Percentiles rank a stretch among this genome's conserved stretches.
Conservation (phyloP, 2,888 invertebrate species). For the Automeris io region DNA sequence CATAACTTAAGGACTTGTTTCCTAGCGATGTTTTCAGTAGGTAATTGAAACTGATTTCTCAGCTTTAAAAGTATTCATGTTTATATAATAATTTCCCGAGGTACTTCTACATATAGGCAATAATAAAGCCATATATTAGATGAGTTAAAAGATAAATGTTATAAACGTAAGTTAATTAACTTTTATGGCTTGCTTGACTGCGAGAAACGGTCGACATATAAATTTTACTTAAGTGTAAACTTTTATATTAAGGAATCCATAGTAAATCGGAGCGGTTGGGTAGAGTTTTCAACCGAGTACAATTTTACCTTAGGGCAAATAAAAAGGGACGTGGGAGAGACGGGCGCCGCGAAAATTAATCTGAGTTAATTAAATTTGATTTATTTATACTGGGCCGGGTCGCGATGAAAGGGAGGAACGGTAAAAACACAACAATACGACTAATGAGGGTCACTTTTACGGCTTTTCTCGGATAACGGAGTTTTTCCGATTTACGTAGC, state of each 20-base stretch:
- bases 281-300: conserved; percentile 46
- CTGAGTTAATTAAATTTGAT: conserved; percentile 77
- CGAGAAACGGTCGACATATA: conserved; percentile 47
- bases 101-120: no score
- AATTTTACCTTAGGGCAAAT: conserved; percentile 60
- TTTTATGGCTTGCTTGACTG: conserved; percentile 43
- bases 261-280: conserved; percentile 42
- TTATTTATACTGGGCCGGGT: conserved; percentile 65
- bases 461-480: conserved; percentile 64
- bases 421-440: conserved; percentile 70
- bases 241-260: conserved; percentile 71
- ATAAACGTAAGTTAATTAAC: conserved; percentile 49
- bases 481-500: conserved; percentile 63
- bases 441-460: conserved; percentile 71
- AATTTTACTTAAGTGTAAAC: conserved; percentile 64
- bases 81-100: no score
- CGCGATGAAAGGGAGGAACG: conserved; percentile 45
- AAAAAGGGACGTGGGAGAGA: conserved; percentile 59
- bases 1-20: no score
- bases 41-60: no score
- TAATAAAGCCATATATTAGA: conserved; percentile 26
- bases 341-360: conserved; percentile 71
- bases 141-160: conserved; percentile 40
- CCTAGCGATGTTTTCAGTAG: no score
- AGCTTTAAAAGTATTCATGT: no score